Conservation (phyloP, 2,797 vertebrate species). For the Coilia nasus region DNA sequence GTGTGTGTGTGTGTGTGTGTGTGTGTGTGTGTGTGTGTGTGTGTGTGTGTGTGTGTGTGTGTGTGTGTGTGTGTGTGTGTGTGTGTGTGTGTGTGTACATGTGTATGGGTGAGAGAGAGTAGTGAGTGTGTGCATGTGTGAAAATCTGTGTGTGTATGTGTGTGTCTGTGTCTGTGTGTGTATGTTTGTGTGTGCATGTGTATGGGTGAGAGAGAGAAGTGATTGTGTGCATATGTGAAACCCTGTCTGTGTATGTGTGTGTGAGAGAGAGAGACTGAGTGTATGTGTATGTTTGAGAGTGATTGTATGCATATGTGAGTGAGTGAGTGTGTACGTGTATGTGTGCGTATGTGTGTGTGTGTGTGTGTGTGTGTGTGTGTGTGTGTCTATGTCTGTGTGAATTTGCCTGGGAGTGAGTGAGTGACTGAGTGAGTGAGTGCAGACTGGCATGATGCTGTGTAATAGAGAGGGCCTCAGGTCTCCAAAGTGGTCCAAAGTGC, state of each 20-base stretch:
- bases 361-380: slow-evolving; percentile 10
- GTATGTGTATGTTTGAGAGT: not conserved
- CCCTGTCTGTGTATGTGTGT: not conserved
- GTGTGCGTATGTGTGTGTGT: not conserved
- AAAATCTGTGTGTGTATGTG: not conserved
- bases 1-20: too few species aligned
- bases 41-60: not conserved
- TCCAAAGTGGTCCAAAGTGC: not conserved
- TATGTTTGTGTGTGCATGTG: not conserved
- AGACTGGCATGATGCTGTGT: not conserved
- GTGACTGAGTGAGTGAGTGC: not conserved
- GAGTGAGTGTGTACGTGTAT: not conserved
- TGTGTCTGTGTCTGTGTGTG: not conserved
- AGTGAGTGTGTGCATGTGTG: not conserved
- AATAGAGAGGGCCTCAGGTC: not conserved
- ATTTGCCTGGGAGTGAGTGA: too few species aligned
- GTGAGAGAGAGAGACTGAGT: not conserved
- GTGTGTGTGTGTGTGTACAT: too few species aligned
- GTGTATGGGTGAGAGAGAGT: not conserved
- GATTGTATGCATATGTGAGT: not conserved
- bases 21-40: too few species aligned
- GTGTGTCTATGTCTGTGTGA: not conserved
- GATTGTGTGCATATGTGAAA: not conserved
- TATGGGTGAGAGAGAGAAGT: too few species aligned
- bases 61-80: not conserved